phyloP scores from a whole-genome alignment of 2,888 invertebrate genomes.

The Clusia tigrina region DNA sequence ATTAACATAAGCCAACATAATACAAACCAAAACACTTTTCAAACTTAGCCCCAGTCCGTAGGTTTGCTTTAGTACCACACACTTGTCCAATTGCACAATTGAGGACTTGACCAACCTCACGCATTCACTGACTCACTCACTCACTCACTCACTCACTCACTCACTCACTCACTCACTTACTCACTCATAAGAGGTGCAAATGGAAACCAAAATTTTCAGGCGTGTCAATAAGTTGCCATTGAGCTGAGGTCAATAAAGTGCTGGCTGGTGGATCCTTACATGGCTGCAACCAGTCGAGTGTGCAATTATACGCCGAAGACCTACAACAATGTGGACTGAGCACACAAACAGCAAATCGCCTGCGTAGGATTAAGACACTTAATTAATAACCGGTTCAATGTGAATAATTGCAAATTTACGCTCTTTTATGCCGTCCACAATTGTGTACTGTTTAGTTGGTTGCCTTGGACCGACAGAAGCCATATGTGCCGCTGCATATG shows the following conservation, averaged over 20 bases:
- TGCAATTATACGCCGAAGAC: too few species aligned
- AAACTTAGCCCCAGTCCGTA: too few species aligned
- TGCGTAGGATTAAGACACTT: conserved; percentile 33
- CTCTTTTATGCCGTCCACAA: background rate
- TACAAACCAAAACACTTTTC: background rate
- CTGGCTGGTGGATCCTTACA: conserved; percentile 4
- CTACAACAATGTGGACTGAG: too few species aligned
- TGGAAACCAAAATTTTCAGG: background rate
- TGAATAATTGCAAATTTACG: conserved; percentile 31
- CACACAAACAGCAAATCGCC: conserved; percentile 6
- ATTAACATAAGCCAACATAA: conserved; percentile 33
- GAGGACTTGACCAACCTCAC: too few species aligned
- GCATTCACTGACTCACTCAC: too few species aligned
- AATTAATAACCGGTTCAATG: conserved; percentile 35
- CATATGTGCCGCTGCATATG: background rate
- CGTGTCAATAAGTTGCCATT: conserved; percentile 34
- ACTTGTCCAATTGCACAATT: background rate
- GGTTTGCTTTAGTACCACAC: too few species aligned
- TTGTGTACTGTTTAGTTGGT: background rate
- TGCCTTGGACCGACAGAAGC: background rate
- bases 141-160: too few species aligned
- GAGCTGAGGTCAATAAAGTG: conserved; percentile 27
- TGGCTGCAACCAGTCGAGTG: conserved; percentile 6
- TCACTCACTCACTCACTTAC: too few species aligned
- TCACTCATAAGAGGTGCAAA: background rate